Base-by-base conservation (phyloP, 2,888 invertebrate species). In the Phortica magna region DNA sequence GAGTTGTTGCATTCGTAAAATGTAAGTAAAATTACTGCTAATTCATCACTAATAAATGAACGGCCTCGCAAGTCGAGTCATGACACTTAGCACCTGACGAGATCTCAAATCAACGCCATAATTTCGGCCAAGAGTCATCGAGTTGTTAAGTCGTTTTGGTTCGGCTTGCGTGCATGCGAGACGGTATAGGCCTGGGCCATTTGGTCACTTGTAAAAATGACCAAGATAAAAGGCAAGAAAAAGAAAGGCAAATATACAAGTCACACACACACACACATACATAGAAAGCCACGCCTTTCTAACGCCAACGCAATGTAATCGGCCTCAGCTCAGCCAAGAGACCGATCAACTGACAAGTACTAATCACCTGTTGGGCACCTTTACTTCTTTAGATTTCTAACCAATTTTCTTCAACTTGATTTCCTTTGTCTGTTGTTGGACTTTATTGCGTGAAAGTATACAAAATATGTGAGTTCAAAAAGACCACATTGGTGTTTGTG, bases 1-100 rank as follows among this genome's bases (percentile, higher is more conserved):
- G 31, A 39, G 39, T 48, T 48, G 48, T 1, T 48, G 10, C 3
- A 48, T 48, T 48, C 7, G 48, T 48, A 70, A 59, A 43, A 14
- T 61, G 43, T 39, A 75, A 61, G 22, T 31, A 48, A 67, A 74
- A 78, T 76, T 64, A 39, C 67, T 59, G 74, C 53, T 53, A 72
- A 78, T 74, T 74, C 76, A 67, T 76, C 59, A 61, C 42, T 42
- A 74, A 67, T 75, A 72, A 55, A 14, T 14, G 14, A 48, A 14
- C 10, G 14, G 48, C 17, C 53, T 4, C 3, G 31, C 31, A 31
- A 31, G 31, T 1, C 31, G 31, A 31, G 31, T 31, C 31, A 31
- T n/a, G 14, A 41, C 70, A 70, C 17, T 19, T 12, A n/a, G 48
- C 19, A 14, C 43, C 14, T 19, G 19, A 7, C 22, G 6, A 64